Evolutionary conservation across 2,113 vertebrate species (phyloP), one percentile per base, ranked within the genome.

Genomic region (Oxyura jamaicensis): DNA sequence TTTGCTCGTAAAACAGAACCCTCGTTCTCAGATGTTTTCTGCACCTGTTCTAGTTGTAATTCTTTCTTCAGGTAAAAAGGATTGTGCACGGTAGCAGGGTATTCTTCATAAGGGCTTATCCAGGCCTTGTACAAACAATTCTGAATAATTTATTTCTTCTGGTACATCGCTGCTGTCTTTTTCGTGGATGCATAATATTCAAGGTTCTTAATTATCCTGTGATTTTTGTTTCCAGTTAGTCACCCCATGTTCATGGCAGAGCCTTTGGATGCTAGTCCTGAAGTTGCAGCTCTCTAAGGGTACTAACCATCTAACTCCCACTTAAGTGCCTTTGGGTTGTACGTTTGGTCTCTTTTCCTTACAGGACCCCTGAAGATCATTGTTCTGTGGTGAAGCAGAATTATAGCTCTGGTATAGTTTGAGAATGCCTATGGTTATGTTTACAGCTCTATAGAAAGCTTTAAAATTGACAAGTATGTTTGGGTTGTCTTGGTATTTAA

Each of bases 401-500:
- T 46, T 85, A 36, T 55, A 41, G 33, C 56, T 75, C 12, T 59
- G 42, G 11, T 67, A 31, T 62, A 87, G 66, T 69, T 74, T 71
- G 42, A 63, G 35, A 75, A 63, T 69, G 46, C 10, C 59, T 69
- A 6, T 72, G n/a, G 46, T 82, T 92, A 18, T 82, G 83, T 87
- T 83, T 86, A 79, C 28, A 83, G 67, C 46, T 85, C 52, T 55
- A 8, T 79, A 67, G 82, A 72, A 50, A n/a, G 46, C 46, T 75
- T 79, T 82, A 62, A 71, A 92, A 62, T 68, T 0, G 1, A 68
- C 20, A 59, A 25, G 36, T 91, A 13, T 81, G 25, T 83, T 93
- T 89, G 53, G 42, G 48, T 90, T 88, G 86, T 36, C 52, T 92
- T 75, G 41, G 23, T 59, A 29, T 80, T 89, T 83, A 83, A 86